These are phyloP conservation scores for Gorsachius goisagi DNA, from an alignment of 2,113 vertebrate species.

Conservation along the genomic window DNA sequence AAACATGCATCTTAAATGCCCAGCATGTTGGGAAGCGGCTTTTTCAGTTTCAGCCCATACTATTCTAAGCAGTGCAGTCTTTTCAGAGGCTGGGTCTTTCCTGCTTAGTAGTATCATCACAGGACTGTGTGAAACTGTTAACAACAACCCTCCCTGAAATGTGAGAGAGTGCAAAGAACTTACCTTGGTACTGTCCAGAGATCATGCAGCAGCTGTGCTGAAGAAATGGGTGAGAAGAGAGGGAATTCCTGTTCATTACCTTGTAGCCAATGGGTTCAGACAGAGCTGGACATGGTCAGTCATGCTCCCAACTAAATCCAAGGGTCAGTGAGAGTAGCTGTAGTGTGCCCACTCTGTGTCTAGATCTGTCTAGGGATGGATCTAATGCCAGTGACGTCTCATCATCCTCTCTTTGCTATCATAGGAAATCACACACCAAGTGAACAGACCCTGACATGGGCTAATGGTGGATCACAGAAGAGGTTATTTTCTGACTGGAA, in stretches of 20 bases:
- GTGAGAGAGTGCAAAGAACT: background rate
- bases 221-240: background rate
- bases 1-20: background rate
- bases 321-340: background rate
- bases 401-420: background rate
- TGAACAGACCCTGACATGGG: background rate
- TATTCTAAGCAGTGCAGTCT: background rate
- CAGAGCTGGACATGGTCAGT: background rate
- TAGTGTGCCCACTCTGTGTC: background rate
- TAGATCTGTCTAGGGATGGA: too few relatives aligned
- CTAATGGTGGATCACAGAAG: background rate
- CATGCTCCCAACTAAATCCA: background rate
- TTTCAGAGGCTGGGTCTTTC: background rate
- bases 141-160: background rate
- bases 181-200: background rate
- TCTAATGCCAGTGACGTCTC: background rate
- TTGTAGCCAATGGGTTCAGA: background rate
- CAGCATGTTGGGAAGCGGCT: rapidly evolving
- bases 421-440: background rate
- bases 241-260: background rate
- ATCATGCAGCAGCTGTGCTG: background rate
- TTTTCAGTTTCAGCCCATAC: background rate
- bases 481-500: background rate
- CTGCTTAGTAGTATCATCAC: background rate
- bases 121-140: background rate